Evolutionary conservation across 2,113 vertebrate genomes (phyloP).

Genomic region (Cervus canadensis): DNA sequence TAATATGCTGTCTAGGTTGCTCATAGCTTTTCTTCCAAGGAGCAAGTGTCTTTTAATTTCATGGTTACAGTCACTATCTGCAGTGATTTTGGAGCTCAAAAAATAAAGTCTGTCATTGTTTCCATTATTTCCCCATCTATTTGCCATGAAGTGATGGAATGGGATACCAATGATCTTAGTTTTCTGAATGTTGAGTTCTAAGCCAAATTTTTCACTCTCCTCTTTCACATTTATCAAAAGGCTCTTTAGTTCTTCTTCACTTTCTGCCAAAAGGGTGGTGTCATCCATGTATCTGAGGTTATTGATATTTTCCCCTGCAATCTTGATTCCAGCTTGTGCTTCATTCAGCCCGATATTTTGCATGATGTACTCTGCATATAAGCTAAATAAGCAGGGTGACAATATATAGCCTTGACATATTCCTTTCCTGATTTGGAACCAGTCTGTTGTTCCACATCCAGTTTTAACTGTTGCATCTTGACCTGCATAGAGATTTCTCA

Average conservation of each 20-base stretch:
- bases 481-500: not conserved
- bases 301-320: not conserved
- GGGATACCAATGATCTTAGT: not conserved
- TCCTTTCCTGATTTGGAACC: not conserved
- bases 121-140: not conserved
- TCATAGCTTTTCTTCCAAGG: not conserved
- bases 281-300: not conserved
- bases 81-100: not conserved
- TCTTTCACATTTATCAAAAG: not conserved
- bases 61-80: not conserved
- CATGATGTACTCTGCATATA: not conserved
- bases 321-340: not conserved
- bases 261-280: not conserved
- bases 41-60: not conserved
- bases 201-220: not conserved
- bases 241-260: not conserved
- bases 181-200: not conserved
- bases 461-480: not conserved
- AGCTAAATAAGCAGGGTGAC: not conserved
- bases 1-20: not conserved
- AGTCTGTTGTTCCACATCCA: not conserved
- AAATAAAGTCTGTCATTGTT: not conserved
- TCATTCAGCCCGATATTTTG: not conserved
- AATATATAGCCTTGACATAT: not conserved
- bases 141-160: not conserved